phyloP scores from a whole-genome alignment of 2,888 invertebrate species.

The Cacoxenus indagator region DNA sequence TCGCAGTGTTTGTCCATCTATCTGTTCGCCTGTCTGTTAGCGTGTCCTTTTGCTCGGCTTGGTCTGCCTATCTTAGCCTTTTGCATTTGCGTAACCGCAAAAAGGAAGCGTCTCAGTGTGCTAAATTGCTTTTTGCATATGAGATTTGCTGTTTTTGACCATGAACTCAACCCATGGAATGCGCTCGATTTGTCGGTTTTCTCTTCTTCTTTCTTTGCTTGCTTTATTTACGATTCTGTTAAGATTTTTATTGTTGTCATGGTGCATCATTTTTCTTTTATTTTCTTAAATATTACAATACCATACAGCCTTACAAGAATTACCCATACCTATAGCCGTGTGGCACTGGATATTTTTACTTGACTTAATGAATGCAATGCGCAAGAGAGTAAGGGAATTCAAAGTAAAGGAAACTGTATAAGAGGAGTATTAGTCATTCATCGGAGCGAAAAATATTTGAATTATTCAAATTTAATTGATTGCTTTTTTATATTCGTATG shows the following conservation, averaged over 20 bases:
- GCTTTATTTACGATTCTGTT: background rate
- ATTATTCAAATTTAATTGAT: no score
- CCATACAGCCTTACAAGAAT: no score
- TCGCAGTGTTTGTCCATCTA: background rate
- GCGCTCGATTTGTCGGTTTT: background rate
- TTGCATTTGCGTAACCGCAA: background rate
- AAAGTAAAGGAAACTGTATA: no score
- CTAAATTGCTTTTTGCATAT: slow-evolving; percentile 15
- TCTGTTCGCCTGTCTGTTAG: background rate
- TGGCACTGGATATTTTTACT: no score
- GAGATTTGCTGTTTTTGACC: slow-evolving; percentile 9
- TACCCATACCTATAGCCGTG: no score
- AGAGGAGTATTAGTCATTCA: no score
- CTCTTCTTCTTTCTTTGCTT: background rate
- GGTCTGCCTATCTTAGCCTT: slow-evolving; percentile 3
- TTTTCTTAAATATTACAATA: no score
- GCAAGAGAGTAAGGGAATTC: no score
- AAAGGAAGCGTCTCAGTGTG: background rate
- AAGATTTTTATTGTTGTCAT: background rate
- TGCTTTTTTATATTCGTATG: no score
- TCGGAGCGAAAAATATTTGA: no score
- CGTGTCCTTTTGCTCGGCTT: background rate
- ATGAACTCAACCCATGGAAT: background rate
- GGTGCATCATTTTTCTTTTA: no score
- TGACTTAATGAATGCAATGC: no score